A percentile compares a stretch with the other conserved stretches of the same genome.
Conservation (phyloP, 2,888 invertebrate species). For the Capitulum mitella region DNA sequence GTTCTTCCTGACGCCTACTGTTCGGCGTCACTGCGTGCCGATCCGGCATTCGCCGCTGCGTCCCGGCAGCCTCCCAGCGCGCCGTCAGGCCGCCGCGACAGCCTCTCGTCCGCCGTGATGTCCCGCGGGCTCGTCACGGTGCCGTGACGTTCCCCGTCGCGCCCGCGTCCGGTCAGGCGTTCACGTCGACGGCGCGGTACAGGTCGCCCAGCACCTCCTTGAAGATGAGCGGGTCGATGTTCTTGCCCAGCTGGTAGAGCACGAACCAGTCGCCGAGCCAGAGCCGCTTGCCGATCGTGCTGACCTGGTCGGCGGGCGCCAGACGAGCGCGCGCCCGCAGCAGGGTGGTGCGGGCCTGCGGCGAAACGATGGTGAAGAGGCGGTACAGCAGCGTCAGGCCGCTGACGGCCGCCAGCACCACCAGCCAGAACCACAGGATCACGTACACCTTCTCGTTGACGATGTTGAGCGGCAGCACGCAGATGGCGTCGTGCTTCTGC, state of each 20-base stretch:
- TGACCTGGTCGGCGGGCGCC: constrained; percentile 32
- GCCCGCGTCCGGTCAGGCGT: background rate
- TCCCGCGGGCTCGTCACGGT: too few species aligned
- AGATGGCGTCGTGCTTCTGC: constrained; percentile 76
- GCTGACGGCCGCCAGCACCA: constrained; percentile 65
- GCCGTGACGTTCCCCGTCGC: too few species aligned
- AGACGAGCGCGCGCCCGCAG: constrained; percentile 31
- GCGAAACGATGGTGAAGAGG: constrained; percentile 30
- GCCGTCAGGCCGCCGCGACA: too few species aligned
- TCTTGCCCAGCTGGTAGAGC: constrained; percentile 36
- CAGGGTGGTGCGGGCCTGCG: constrained; percentile 31
- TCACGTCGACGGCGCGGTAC: background rate
- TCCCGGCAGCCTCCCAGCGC: too few species aligned
- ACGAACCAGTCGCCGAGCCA: constrained; percentile 36
- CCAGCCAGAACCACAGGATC: constrained; percentile 88
- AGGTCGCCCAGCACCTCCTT: background rate
- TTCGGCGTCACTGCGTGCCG: too few species aligned
- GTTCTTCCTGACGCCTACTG: too few species aligned
- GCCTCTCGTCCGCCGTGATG: too few species aligned
- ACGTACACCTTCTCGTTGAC: constrained; percentile 89
- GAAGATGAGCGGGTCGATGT: constrained; percentile 30
- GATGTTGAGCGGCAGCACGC: constrained; percentile 80
- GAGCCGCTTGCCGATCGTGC: constrained; percentile 30
- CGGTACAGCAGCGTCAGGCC: constrained; percentile 70
- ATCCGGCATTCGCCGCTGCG: too few species aligned